Conservation (phyloP, 2,113 vertebrate species). For the Psettodes erumei region DNA sequence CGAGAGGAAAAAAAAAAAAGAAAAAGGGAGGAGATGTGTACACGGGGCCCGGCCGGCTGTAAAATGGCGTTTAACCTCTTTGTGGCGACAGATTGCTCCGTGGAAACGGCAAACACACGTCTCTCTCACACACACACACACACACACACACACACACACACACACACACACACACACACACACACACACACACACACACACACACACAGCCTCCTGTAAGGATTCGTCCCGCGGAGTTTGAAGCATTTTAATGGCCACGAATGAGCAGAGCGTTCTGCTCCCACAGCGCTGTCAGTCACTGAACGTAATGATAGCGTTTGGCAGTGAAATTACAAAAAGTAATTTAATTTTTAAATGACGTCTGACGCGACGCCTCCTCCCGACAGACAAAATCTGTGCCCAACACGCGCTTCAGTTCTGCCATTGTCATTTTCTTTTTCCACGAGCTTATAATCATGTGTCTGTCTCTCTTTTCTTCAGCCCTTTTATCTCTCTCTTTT, state of each 20-base stretch:
- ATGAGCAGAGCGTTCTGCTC: slow-evolving; percentile 14
- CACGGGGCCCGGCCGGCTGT: slow-evolving; percentile 54
- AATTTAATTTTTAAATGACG: too few relatives aligned
- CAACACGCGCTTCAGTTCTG: slow-evolving; percentile 13
- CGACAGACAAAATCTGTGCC: neutral
- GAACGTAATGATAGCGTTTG: slow-evolving; percentile 51
- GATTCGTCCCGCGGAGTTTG: slow-evolving; percentile 18
- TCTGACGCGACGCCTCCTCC: slow-evolving; percentile 15
- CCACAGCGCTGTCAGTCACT: slow-evolving; percentile 48
- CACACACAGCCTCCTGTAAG: slow-evolving; percentile 29
- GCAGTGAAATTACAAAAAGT: slow-evolving; percentile 27
- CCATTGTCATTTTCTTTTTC: slow-evolving; percentile 7
- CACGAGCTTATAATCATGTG: slow-evolving; percentile 1
- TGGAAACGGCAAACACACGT: slow-evolving; percentile 73
- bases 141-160: slow-evolving; percentile 41
- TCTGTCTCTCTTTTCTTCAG: neutral
- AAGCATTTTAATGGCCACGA: slow-evolving; percentile 18
- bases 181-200: slow-evolving; percentile 34
- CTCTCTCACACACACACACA: slow-evolving; percentile 38
- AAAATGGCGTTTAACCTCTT: slow-evolving; percentile 71
- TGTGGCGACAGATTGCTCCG: slow-evolving; percentile 63
- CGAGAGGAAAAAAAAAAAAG: too few relatives aligned
- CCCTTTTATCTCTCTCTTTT: neutral
- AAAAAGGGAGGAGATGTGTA: slow-evolving; percentile 65
- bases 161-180: slow-evolving; percentile 33